Evolutionary conservation across 2,797 vertebrate species (phyloP), one percentile per base, ranked within the genome.

Genomic region (Sciaenops ocellatus): DNA sequence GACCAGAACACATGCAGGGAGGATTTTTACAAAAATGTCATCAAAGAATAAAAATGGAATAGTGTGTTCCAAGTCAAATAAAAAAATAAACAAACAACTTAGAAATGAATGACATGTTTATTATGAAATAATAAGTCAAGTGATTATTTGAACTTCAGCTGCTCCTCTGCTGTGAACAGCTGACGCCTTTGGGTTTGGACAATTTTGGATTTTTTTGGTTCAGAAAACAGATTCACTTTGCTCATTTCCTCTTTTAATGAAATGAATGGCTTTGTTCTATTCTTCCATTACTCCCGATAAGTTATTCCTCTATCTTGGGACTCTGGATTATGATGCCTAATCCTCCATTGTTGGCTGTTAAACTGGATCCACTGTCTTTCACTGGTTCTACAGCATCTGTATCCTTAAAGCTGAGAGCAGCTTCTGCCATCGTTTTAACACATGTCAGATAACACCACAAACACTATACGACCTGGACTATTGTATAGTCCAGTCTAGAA

Each of bases 381-480:
- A 11, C 41, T 3, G 15, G 12, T 63, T 54, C 30, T 44, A 7
- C 56, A 63, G 15, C 38, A 34, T 66, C 44, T 11, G 60, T 18
- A 34, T 28, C 60, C 34, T 71, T 41, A 69, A 76, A 73, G 65
- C 72, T 17, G 2, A 71, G 42, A 62, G 62, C 52, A 69, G 59
- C 57, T 51, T 22, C 41, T 42, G 41, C 10, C 22, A 68, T 64
- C 72, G 59, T 80, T 69, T 66, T 20, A 62, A 3, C 59, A 73
- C 70, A 80, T 80, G 52, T 69, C 66, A 83, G 84, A 79, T 69
- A 85, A 38, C 30, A 34, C 30, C 30, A 34, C 30, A 34, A 34
- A 7, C 30, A 34, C 30, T 34, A 34, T 34, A 34, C 6, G 30
- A 6, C 30, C 30, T 34, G 30, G 30, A 34, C 30, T 34, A 34